These are phyloP conservation scores for Vidua macroura DNA, from an alignment of 2,113 vertebrate species.

Conservation along the genomic window DNA sequence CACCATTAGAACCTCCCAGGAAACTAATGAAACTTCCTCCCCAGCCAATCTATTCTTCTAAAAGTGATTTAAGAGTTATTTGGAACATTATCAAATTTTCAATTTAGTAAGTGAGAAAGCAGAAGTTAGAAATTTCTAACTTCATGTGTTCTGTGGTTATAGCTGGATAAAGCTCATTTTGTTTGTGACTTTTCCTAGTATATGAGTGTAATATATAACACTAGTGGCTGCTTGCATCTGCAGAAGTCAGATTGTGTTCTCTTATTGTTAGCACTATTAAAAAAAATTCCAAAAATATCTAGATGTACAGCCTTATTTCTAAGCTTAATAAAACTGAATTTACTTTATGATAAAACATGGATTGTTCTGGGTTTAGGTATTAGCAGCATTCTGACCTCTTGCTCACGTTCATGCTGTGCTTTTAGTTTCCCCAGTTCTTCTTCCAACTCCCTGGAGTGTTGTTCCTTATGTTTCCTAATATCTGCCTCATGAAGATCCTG, in stretches of 20 bases:
- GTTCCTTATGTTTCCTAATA: conserved; percentile 62
- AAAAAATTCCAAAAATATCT: background rate
- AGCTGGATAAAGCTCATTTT: background rate
- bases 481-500: conserved; percentile 61
- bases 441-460: conserved; percentile 31
- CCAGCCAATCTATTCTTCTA: background rate
- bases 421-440: conserved; percentile 49
- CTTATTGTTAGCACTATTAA: background rate
- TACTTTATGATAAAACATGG: background rate
- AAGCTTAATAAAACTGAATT: background rate
- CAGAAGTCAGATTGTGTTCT: background rate
- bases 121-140: background rate
- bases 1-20: background rate
- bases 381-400: conserved; percentile 70
- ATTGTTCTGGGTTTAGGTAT: background rate
- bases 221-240: background rate
- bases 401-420: conserved; percentile 71
- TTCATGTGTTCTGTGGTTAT: background rate
- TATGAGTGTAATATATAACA: background rate
- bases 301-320: background rate
- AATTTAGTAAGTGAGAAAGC: background rate
- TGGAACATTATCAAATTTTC: background rate
- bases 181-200: background rate
- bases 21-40: background rate
- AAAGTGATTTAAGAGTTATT: background rate